These are phyloP conservation scores for Archaeoteleia sp. DNA, from an alignment of 2,888 invertebrate species.

Conservation along the genomic window DNA sequence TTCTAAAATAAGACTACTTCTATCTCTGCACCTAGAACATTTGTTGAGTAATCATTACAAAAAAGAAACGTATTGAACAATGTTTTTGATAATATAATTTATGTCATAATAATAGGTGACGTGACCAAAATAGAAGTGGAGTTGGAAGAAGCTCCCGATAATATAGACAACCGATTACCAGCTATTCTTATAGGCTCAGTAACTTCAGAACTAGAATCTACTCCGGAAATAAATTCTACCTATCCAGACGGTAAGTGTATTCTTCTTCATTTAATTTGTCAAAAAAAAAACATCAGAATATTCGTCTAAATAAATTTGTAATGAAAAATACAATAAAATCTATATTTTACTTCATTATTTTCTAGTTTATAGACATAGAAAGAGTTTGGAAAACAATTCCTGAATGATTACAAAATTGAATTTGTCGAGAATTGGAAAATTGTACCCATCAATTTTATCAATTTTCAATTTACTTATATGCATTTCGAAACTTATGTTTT, in stretches of 20 bases:
- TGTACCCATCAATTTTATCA: not conserved
- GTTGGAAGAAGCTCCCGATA: conserved; percentile 67
- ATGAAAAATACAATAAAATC: no score
- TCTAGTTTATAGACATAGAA: no score
- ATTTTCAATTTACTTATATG: not conserved
- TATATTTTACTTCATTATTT: no score
- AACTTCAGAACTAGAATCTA: conserved; percentile 63
- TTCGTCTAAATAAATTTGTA: not conserved
- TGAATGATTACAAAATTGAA: no score
- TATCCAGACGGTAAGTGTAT: conserved; percentile 64
- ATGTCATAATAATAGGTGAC: conserved; percentile 55
- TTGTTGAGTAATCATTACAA: no score
- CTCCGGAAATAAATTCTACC: conserved; percentile 66
- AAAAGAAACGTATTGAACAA: no score
- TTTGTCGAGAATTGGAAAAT: conserved; percentile 6
- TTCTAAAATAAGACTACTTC: no score
- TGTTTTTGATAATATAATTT: conserved; percentile 13
- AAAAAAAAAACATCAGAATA: not conserved
- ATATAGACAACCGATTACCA: conserved; percentile 58
- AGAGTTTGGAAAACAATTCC: no score
- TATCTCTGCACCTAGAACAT: no score
- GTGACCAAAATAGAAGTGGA: conserved; percentile 70
- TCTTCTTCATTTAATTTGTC: not conserved
- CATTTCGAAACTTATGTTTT: conserved; percentile 5
- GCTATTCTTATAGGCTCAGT: conserved; percentile 62